phyloP scores from a whole-genome alignment of 2,113 vertebrate genomes.

The Saguinus imperator region DNA sequence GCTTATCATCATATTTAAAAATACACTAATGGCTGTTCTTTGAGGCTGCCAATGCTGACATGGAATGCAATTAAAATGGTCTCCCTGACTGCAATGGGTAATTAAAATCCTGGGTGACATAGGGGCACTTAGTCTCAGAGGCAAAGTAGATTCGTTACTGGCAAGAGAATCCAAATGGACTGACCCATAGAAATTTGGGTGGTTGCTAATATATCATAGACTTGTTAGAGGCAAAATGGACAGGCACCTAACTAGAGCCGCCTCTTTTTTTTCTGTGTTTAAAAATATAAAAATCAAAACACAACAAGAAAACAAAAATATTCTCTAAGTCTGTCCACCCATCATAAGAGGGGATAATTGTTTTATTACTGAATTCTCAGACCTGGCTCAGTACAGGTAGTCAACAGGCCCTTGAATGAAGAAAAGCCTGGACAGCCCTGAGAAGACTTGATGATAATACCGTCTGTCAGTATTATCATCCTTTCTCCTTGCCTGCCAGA shows the following conservation, averaged over 20 bases:
- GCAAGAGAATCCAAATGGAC: background rate
- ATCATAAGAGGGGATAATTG: background rate
- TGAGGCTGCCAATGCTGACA: background rate
- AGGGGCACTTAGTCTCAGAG: background rate
- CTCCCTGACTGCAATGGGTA: background rate
- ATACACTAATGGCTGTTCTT: background rate
- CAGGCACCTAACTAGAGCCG: background rate
- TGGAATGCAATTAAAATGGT: background rate
- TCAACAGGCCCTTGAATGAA: background rate
- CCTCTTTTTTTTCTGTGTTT: background rate
- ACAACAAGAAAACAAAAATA: background rate
- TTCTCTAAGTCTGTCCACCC: background rate
- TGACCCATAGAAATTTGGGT: background rate
- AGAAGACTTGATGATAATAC: background rate
- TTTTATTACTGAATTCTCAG: background rate
- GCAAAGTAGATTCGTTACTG: background rate
- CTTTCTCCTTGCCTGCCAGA: background rate
- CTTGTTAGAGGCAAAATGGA: background rate
- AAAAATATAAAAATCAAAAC: background rate
- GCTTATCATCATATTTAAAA: background rate
- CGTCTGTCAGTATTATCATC: fast-evolving
- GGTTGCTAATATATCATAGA: background rate
- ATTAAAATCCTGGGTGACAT: background rate
- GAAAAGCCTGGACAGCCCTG: background rate
- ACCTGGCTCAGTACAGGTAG: background rate